Percentiles rank a stretch among this genome's conserved stretches.
Evolutionary conservation across 2,797 vertebrate species (phyloP).

Genomic region (Ciconia nigra): DNA sequence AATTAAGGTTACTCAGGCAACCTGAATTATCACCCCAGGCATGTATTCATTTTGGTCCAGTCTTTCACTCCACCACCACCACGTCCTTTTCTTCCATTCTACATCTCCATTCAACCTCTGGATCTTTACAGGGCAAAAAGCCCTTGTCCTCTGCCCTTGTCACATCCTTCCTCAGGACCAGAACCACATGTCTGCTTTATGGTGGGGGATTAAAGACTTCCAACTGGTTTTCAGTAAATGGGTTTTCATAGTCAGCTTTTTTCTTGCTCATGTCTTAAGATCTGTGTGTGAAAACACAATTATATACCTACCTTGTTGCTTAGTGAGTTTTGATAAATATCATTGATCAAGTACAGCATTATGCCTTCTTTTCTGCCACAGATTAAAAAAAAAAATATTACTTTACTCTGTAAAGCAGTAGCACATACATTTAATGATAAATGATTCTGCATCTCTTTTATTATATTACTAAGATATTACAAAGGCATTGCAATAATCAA

Average conservation of each 20-base stretch:
- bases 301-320: not conserved
- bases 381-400: not conserved
- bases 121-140: not conserved
- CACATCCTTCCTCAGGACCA: not conserved
- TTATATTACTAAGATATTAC: not conserved
- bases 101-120: not conserved
- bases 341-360: not conserved
- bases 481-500: not conserved
- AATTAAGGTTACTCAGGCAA: not conserved
- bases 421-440: not conserved
- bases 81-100: not conserved
- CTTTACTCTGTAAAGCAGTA: not conserved
- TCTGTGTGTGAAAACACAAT: not conserved
- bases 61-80: not conserved
- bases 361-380: not conserved
- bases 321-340: conserved; percentile 25
- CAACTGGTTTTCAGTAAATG: not conserved
- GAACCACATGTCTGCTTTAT: not conserved
- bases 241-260: not conserved
- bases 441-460: not conserved
- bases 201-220: not conserved
- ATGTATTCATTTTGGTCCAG: not conserved
- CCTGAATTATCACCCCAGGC: not conserved
- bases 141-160: not conserved
- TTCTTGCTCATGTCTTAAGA: not conserved